These are phyloP conservation scores for Hartigia nigra DNA, from an alignment of 2,888 invertebrate genomes.

Conservation along the genomic window DNA sequence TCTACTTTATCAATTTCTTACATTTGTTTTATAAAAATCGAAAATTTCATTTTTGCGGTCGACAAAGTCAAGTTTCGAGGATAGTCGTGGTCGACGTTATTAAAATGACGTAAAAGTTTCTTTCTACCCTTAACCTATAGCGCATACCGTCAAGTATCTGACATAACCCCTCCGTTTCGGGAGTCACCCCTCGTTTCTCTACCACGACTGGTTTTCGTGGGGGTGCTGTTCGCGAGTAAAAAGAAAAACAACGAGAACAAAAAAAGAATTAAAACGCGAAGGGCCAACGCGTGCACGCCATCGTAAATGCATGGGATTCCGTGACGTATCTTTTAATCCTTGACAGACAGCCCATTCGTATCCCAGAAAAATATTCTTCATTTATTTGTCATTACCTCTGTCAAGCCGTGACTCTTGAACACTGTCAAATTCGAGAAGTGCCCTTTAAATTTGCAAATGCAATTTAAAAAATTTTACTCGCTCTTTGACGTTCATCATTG, in stretches of 20 bases:
- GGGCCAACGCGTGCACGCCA: not conserved
- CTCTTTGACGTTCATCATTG: not conserved
- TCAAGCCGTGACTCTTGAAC: not conserved
- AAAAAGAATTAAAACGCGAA: not conserved
- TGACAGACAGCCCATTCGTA: conserved; percentile 5
- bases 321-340: conserved; percentile 10
- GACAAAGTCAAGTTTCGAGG: not conserved
- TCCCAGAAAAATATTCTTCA: conserved; percentile 5
- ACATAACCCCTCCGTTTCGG: not conserved
- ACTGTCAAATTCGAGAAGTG: not conserved
- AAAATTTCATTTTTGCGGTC: not conserved
- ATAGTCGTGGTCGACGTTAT: not conserved
- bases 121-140: not conserved
- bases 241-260: conserved; percentile 8
- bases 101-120: not conserved
- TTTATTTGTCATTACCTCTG: not conserved
- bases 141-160: not conserved
- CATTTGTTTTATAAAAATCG: not conserved
- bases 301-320: conserved; percentile 12
- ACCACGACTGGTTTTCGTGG: conserved; percentile 9
- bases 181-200: not conserved
- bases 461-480: not conserved
- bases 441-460: not conserved
- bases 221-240: conserved; percentile 3
- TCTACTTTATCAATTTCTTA: not conserved